These are phyloP conservation scores for Harlomillsia oculata DNA, from an alignment of 1,140 invertebrate genomes.

Conservation along the genomic window DNA sequence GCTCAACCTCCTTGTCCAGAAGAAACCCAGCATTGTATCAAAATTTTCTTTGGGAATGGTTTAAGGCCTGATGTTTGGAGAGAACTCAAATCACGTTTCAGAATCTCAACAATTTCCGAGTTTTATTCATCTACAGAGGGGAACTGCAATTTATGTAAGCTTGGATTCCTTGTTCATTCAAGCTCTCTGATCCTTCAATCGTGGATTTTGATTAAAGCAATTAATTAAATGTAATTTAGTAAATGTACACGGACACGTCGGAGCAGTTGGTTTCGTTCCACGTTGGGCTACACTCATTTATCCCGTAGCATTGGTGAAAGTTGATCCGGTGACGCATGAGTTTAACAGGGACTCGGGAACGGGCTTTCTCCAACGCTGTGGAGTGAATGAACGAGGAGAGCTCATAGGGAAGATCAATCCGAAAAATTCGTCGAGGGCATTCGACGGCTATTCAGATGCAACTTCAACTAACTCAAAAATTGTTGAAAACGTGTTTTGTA, in stretches of 20 bases:
- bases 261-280: constrained; percentile 64
- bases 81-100: constrained; percentile 50
- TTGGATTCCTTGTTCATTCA: background rate
- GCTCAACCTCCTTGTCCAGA: constrained; percentile 41
- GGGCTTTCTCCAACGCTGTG: constrained; percentile 29
- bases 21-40: constrained; percentile 10
- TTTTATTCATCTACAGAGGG: constrained; percentile 87
- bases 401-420: constrained; percentile 61
- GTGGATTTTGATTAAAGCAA: background rate
- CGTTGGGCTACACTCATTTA: constrained; percentile 69
- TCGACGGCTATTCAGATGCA: constrained; percentile 50
- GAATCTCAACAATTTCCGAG: constrained; percentile 47
- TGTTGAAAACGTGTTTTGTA: constrained; percentile 48
- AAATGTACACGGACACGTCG: constrained; percentile 56
- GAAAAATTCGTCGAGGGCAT: constrained; percentile 44
- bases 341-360: constrained; percentile 44
- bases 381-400: constrained; percentile 71
- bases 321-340: constrained; percentile 66
- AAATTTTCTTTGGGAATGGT: constrained; percentile 56
- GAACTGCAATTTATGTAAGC: constrained; percentile 86
- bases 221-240: constrained; percentile 72
- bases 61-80: constrained; percentile 54
- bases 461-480: constrained; percentile 54
- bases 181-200: background rate
- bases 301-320: constrained; percentile 79